These are phyloP conservation scores for Pseudorasbora parva DNA, from an alignment of 2,113 vertebrate genomes.

Conservation along the genomic window DNA sequence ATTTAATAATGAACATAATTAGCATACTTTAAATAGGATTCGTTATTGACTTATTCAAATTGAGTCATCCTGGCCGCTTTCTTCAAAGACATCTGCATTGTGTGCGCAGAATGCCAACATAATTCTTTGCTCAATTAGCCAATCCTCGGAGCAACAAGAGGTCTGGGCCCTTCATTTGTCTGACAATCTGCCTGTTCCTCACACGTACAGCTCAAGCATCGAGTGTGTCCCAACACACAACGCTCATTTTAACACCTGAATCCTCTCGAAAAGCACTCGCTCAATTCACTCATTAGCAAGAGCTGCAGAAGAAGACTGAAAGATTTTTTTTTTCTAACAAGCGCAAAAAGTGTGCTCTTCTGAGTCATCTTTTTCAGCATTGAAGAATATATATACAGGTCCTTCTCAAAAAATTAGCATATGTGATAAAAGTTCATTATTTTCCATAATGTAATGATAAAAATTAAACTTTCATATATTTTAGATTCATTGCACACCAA, in stretches of 20 bases:
- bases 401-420: too few relatives aligned
- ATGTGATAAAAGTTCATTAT: too few relatives aligned
- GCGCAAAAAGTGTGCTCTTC: neutral
- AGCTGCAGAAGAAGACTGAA: neutral
- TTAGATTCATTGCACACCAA: too few relatives aligned
- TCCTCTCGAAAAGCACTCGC: neutral
- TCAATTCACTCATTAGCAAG: neutral
- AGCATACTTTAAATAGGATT: neutral
- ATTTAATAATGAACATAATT: neutral
- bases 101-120: conserved; percentile 1
- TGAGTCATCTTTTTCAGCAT: neutral
- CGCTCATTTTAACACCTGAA: conserved; percentile 9
- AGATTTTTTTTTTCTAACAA: too few relatives aligned
- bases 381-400: neutral
- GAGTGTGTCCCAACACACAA: conserved; percentile 25
- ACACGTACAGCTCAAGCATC: neutral
- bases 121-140: neutral
- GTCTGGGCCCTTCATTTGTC: neutral
- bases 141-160: neutral
- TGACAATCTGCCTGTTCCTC: neutral
- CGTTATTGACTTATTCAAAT: neutral
- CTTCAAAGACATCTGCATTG: neutral
- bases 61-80: neutral
- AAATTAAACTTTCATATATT: too few relatives aligned
- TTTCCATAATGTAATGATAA: too few relatives aligned